These are phyloP conservation scores for Fissipunctia ypsillon DNA, from an alignment of 2,888 invertebrate species.

Conservation along the genomic window DNA sequence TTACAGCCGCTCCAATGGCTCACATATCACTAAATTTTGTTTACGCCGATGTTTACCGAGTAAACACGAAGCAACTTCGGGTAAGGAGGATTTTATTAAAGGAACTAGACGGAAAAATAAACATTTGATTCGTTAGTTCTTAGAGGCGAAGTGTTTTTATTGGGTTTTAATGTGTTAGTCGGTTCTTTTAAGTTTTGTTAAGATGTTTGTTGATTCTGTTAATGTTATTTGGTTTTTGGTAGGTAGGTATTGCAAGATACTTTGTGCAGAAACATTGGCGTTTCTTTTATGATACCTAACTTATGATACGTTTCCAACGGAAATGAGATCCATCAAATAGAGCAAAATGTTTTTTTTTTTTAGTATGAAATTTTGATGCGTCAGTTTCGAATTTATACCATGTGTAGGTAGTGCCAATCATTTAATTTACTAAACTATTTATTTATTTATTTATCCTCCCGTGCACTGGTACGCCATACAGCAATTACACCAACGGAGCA, in stretches of 20 bases:
- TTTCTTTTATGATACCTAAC: background rate
- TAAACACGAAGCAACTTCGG: slow-evolving; percentile 69
- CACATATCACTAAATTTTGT: slow-evolving; percentile 74
- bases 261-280: slow-evolving; percentile 11
- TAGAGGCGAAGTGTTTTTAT: slow-evolving; percentile 55
- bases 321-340: background rate
- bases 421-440: too few species aligned
- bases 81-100: slow-evolving; percentile 73
- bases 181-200: slow-evolving; percentile 49
- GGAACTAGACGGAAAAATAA: slow-evolving; percentile 69
- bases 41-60: slow-evolving; percentile 73
- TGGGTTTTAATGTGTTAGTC: slow-evolving; percentile 52
- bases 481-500: too few species aligned
- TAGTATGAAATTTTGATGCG: too few species aligned
- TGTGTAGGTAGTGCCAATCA: too few species aligned
- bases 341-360: background rate
- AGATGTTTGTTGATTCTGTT: slow-evolving; percentile 30
- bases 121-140: slow-evolving; percentile 62
- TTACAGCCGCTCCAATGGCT: slow-evolving; percentile 74
- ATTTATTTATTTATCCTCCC: too few species aligned
- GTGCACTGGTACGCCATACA: too few species aligned
- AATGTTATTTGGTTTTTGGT: slow-evolving; percentile 34
- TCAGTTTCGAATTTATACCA: background rate
- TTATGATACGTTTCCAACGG: background rate
- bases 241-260: slow-evolving; percentile 19